Evolutionary conservation across 2,113 vertebrate genomes (phyloP).

Genomic region (Entosphenus tridentatus): DNA sequence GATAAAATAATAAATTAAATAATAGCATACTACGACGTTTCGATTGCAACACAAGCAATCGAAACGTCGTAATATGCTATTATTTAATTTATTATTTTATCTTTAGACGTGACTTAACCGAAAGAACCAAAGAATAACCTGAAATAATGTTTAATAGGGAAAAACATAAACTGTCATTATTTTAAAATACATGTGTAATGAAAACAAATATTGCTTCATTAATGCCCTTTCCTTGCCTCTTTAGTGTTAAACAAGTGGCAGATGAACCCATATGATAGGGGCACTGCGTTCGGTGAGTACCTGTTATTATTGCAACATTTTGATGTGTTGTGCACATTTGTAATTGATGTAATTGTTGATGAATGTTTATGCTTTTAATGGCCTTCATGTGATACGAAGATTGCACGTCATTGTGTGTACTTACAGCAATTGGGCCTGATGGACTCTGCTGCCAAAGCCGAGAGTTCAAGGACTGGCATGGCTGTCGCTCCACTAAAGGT

Average conservation of each 20-base stretch:
- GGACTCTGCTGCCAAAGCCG: constrained; percentile 87
- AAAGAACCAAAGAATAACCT: no score
- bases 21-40: no score
- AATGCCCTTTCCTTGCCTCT: constrained; percentile 10
- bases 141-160: not conserved
- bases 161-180: no score
- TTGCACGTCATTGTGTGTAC: not conserved
- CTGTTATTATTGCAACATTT: not conserved
- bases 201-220: constrained; percentile 8
- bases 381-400: not conserved
- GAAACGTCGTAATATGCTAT: no score
- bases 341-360: not conserved
- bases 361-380: not conserved
- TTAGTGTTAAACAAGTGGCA: constrained; percentile 93
- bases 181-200: no score
- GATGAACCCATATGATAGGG: constrained; percentile 94
- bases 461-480: constrained; percentile 95
- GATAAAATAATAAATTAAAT: no score
- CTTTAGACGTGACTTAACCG: no score
- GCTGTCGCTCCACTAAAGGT: constrained; percentile 63
- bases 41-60: no score
- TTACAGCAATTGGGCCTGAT: constrained; percentile 69
- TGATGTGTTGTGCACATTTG: not conserved
- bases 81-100: no score
- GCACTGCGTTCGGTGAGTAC: constrained; percentile 68